These are phyloP conservation scores for Spinus pinus DNA, from an alignment of 2,797 vertebrate species.

Conservation along the genomic window DNA sequence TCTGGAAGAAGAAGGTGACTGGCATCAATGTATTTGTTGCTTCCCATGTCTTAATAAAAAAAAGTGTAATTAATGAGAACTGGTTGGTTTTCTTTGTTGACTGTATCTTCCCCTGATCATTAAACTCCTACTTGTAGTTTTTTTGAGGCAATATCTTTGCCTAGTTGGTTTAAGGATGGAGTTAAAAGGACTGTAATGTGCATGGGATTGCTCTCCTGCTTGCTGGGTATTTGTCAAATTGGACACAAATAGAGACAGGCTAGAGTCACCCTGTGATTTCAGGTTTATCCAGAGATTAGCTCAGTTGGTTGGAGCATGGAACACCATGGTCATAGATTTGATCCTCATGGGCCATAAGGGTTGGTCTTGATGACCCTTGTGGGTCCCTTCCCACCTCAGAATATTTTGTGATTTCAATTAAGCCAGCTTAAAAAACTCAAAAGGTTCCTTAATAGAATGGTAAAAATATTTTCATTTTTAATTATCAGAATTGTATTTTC, in stretches of 20 bases:
- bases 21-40: not conserved
- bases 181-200: not conserved
- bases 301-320: not conserved
- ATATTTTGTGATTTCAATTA: not conserved
- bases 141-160: not conserved
- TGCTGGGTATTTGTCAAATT: not conserved
- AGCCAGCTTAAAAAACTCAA: not conserved
- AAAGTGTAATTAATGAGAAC: not conserved
- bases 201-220: not conserved
- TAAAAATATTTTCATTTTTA: not conserved
- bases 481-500: not conserved
- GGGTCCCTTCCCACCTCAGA: not conserved
- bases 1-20: not conserved
- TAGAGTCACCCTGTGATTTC: not conserved
- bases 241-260: not conserved
- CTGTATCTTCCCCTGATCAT: not conserved
- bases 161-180: not conserved
- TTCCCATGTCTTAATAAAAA: not conserved
- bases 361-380: not conserved
- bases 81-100: not conserved
- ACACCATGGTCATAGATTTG: rapidly evolving
- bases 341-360: not conserved
- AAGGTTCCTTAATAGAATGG: not conserved
- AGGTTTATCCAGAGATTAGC: not conserved
- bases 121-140: not conserved